These are phyloP conservation scores for Antidorcas marsupialis DNA, from an alignment of 2,113 vertebrate genomes.

Conservation along the genomic window DNA sequence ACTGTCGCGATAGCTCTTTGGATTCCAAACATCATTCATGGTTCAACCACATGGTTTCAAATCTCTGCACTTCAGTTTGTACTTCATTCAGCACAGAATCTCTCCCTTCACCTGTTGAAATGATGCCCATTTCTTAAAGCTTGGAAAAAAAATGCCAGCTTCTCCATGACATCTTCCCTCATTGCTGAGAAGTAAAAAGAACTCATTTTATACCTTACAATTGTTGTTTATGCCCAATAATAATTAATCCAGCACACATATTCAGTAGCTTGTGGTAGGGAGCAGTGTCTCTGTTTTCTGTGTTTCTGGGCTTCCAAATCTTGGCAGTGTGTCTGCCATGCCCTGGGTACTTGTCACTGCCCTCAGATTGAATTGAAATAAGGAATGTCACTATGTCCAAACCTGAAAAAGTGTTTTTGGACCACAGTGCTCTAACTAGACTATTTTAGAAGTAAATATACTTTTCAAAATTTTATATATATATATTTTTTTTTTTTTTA, in stretches of 20 bases:
- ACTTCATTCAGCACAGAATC: not conserved
- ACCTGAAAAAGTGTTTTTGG: not conserved
- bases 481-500: not conserved
- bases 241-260: not conserved
- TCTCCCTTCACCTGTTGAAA: slow-evolving; percentile 19
- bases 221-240: not conserved
- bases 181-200: not conserved
- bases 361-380: not conserved
- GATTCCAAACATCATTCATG: not conserved
- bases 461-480: not conserved
- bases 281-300: not conserved
- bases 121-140: not conserved
- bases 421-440: not conserved
- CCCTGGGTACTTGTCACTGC: not conserved
- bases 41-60: not conserved
- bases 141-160: not conserved
- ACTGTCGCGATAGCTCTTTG: not conserved
- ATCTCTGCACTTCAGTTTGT: not conserved
- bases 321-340: not conserved
- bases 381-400: not conserved
- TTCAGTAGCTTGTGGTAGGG: not conserved
- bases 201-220: not conserved
- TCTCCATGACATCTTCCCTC: not conserved
- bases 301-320: not conserved
- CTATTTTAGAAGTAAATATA: not conserved